These are phyloP conservation scores for Sinodicranocentrus sp. DNA, from an alignment of 2,888 invertebrate genomes.

Conservation along the genomic window DNA sequence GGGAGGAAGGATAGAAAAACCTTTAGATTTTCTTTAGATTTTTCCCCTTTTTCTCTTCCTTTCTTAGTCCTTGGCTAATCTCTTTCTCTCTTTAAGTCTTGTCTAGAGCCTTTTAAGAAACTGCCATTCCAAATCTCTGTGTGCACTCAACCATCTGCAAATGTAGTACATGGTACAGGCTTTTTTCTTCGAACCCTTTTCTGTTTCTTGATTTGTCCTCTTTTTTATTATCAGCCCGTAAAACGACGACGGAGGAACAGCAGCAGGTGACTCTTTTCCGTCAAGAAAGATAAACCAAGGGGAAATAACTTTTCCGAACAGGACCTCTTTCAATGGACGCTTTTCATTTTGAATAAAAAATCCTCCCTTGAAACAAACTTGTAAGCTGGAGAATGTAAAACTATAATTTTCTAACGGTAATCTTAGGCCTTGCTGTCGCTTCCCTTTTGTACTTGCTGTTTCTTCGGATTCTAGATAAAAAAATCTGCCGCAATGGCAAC, in stretches of 20 bases:
- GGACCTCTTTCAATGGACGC: conserved; percentile 43
- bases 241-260: conserved; percentile 27
- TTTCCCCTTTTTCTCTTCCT: conserved; percentile 50
- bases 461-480: no score
- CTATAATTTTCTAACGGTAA: no score
- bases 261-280: conserved; percentile 66
- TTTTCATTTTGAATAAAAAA: conserved; percentile 31
- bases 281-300: conserved; percentile 35
- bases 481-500: no score
- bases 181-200: conserved; percentile 59
- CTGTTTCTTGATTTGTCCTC: conserved; percentile 67
- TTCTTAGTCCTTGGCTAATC: conserved; percentile 66
- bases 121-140: conserved; percentile 71
- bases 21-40: conserved; percentile 49
- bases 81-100: conserved; percentile 61
- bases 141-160: conserved; percentile 66
- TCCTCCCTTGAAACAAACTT: no score
- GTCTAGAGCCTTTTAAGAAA: conserved; percentile 70
- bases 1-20: conserved; percentile 47
- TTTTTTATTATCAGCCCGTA: conserved; percentile 43
- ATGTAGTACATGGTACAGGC: conserved; percentile 67
- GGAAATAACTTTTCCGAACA: conserved; percentile 10
- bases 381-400: no score
- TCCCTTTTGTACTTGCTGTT: no score
- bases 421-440: no score